Evolutionary conservation across 1,140 invertebrate genomes (phyloP).

Genomic region (Eciton burchellii): DNA sequence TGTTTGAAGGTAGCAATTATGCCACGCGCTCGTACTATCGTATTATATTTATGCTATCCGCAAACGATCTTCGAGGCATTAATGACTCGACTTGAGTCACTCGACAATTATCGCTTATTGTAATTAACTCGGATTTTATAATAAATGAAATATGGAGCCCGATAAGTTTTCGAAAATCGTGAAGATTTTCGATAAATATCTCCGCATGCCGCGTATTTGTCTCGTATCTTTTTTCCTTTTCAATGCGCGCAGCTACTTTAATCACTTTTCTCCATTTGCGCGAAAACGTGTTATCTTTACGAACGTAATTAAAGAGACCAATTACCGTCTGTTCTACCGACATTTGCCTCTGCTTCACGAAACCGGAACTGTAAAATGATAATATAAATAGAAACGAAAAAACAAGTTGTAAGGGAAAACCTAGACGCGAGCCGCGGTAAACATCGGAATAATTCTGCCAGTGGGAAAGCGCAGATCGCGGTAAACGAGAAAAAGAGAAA

Average conservation of each 20-base stretch:
- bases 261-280: background rate
- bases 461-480: background rate
- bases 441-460: background rate
- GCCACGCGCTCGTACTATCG: no score
- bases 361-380: background rate
- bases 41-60: no score
- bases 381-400: background rate
- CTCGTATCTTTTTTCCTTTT: conserved; percentile 32
- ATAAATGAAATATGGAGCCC: no score
- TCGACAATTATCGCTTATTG: no score
- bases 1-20: no score
- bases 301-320: background rate
- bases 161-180: no score
- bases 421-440: background rate
- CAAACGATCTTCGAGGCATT: no score
- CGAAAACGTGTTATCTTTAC: no score
- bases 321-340: conserved; percentile 8
- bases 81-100: no score
- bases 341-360: background rate
- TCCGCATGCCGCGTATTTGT: no score
- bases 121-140: no score
- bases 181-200: no score
- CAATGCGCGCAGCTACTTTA: background rate
- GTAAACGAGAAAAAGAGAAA: background rate
- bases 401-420: background rate